Percentiles rank a stretch among this genome's conserved stretches.
Evolutionary conservation across 2,113 vertebrate genomes (phyloP).

Genomic region (Ammodramus savannarum): DNA sequence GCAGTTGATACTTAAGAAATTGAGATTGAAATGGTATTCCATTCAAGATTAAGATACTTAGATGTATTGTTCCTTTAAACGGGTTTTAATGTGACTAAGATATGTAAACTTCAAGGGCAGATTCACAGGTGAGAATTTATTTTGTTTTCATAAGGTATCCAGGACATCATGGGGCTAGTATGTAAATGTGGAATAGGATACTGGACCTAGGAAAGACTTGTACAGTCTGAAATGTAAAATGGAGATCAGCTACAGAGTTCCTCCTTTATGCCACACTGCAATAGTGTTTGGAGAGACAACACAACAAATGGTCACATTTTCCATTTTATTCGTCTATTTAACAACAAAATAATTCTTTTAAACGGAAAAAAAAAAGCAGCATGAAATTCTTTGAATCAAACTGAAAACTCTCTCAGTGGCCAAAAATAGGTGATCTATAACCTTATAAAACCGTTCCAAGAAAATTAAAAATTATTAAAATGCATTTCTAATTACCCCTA

Average conservation of each 20-base stretch:
- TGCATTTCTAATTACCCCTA: not conserved
- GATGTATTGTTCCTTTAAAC: not conserved
- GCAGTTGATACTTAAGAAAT: not conserved
- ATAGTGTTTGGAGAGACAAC: not conserved
- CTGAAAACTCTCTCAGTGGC: not conserved
- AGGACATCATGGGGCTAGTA: not conserved
- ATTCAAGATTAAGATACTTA: not conserved
- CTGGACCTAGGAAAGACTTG: not conserved
- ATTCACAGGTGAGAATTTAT: not conserved
- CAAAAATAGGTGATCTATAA: not conserved
- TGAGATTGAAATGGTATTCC: not conserved
- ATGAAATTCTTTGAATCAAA: not conserved
- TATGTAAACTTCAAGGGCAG: not conserved
- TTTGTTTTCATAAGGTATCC: not conserved
- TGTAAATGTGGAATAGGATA: not conserved
- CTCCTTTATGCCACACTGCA: accelerated
- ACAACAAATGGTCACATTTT: not conserved
- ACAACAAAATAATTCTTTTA: not conserved
- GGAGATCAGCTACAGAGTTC: not conserved
- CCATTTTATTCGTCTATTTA: not conserved
- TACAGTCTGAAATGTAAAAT: not conserved
- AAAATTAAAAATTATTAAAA: not conserved
- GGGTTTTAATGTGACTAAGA: not conserved
- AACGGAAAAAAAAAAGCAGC: not conserved
- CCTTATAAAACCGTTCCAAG: not conserved